Base-by-base conservation (phyloP, 2,888 invertebrate species). In the Opisthograptis luteolata region DNA sequence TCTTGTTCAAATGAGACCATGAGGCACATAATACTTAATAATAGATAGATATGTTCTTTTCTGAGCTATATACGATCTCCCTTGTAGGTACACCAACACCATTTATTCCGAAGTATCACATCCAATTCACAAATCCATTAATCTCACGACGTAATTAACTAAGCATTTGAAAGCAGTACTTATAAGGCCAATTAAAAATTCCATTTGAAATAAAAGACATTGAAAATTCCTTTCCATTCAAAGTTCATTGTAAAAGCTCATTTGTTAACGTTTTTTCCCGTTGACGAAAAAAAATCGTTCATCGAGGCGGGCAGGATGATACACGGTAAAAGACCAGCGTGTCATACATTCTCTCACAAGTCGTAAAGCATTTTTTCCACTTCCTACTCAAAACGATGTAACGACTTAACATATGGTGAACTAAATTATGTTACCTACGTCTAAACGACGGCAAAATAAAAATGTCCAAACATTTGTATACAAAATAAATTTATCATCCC, bases 401-500 rank as follows among this genome's bases (percentile, higher is more conserved):
- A 80, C 81, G 80, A 79, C 81, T 77, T 76, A 86, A 87, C 89
- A 90, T 79, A 90, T 90, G 89, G 89, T 79, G 81, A 84, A 82
- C 87, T 87, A 86, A 89, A 89, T 89, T 87, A 89, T 86, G 86
- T 87, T 85, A 87, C 86, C 87, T 87, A 86, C 84, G 79, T 81
- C 76, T 86, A 87, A 88, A 80, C 84, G 87, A 83, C 88, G 87
- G 82, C 82, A 78, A 87, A 89, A 88, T 90, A 89, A 89, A 90
- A 89, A 88, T 89, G 89, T 90, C 89, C 86, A 90, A 90, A 89
- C 87, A 90, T 90, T 90, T 89, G 89, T 90, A 89, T 88, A 87
- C 88, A 87, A 87, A 87, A 89, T 83, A 88, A 89, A 90, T 90
- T 89, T 90, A 90, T 89, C 88, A 89, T 89, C 81, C 79, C 79